A percentile compares a stretch with the other conserved stretches of the same genome.
phyloP scores from a whole-genome alignment of 1,140 invertebrate genomes.

The Drosophila takahashii region DNA sequence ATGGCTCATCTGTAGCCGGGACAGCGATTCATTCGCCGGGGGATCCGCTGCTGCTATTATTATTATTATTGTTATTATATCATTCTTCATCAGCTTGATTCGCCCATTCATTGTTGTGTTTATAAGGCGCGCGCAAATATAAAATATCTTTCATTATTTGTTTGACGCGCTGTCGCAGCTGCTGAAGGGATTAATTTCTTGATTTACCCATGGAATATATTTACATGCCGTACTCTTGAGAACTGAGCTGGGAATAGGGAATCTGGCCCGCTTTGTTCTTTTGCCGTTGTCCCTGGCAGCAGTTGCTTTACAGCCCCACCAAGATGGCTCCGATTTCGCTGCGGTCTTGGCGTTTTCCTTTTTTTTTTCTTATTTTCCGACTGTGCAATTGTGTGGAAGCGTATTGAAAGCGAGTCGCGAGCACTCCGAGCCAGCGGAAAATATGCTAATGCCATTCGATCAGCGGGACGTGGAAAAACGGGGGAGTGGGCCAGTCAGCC shows the following conservation, averaged over 20 bases:
- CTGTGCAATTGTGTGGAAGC: conserved; percentile 75
- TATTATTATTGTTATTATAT: conserved; percentile 80
- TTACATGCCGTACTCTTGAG: conserved; percentile 14
- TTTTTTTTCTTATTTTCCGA: conserved; percentile 22
- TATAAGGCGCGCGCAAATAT: conserved; percentile 59
- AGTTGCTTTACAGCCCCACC: background rate
- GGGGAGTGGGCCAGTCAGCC: conserved; percentile 2
- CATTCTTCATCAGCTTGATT: conserved; percentile 82
- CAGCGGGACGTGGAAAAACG: conserved; percentile 3
- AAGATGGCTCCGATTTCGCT: conserved; percentile 44
- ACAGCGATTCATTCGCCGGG: background rate
- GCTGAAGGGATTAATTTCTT: conserved; percentile 83
- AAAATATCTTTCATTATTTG: conserved; percentile 78
- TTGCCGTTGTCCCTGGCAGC: conserved; percentile 42
- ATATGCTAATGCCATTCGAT: conserved; percentile 68
- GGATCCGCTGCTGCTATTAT: conserved; percentile 31
- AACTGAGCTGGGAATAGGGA: background rate
- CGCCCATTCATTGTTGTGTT: conserved; percentile 78
- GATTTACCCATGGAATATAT: conserved; percentile 67
- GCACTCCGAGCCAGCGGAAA: conserved; percentile 18
- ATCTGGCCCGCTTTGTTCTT: conserved; percentile 62
- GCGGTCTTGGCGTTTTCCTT: conserved; percentile 27
- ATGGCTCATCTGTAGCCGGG: conserved; percentile 62
- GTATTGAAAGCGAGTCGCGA: conserved; percentile 39
- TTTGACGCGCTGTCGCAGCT: conserved; percentile 73